Base-by-base conservation (phyloP, 2,888 invertebrate species). In the Chorisops tibialis region DNA sequence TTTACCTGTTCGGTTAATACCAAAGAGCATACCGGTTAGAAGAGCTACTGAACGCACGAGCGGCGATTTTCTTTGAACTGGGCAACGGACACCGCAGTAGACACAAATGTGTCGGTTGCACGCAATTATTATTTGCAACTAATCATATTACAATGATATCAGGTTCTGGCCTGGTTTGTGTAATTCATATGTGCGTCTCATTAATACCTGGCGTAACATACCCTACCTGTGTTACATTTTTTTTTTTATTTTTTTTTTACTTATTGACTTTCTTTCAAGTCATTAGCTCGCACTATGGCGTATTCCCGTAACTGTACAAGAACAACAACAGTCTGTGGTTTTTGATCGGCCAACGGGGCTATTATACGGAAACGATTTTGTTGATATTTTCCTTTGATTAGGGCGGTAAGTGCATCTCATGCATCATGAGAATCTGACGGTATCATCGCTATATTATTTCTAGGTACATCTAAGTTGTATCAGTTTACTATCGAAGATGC, bases 61-160 rank as follows among this genome's bases (percentile, higher is more conserved):
- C 56, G 56, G 56, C 56, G 35, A 30, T 59, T 43, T 19, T 21
- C 48, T 59, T 59, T 59, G 59, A 59, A 45, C 47, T 48, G 59
- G 59, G 19, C 24, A 45, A 38, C 22, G n/a, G 30, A 56, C 30
- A 56, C 56, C 56, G 56, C 56, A 56, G 43, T 39, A 61, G 47
- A 61, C 50, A 58, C 47, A 61, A 58, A 59, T 58, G 59, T 59
- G 59, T 56, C 58, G 61, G 61, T 61, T 64, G 64, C 64, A 64
- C 64, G 61, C 64, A 64, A 64, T 64, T 64, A 64, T 61, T 64
- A 64, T 61, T 64, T 61, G 64, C 61, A 52, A 64, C 64, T 64
- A 64, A 61, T 64, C 64, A 64, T 64, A 61, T 64, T 61, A 64
- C 61, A 64, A 61, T 52, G 58, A 52, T 64, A 64, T 64, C 64